Percentiles rank a stretch among this genome's conserved stretches.
These are phyloP conservation scores for Scolopax rusticola DNA, from an alignment of 2,797 vertebrate species.

Conservation along the genomic window DNA sequence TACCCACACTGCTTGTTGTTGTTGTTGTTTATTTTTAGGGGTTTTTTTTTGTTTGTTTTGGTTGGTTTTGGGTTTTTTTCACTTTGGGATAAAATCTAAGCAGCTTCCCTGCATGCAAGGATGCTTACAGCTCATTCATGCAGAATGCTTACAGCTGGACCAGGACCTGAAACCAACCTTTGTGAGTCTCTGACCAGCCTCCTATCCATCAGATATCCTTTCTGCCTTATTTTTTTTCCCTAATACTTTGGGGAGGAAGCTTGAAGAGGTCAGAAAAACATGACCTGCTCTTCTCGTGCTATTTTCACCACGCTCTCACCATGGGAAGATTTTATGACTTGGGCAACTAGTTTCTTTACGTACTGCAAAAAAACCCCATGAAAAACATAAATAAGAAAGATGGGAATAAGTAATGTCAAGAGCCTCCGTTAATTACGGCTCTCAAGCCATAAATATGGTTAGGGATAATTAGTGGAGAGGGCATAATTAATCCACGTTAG, in stretches of 20 bases:
- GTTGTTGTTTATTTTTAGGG: neutral
- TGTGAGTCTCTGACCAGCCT: neutral
- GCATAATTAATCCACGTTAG: neutral
- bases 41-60: neutral
- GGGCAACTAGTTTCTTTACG: neutral
- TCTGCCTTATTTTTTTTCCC: neutral
- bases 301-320: neutral
- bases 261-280: neutral
- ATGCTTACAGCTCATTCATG: neutral
- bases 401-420: neutral
- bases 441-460: neutral
- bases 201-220: neutral
- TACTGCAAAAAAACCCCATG: neutral
- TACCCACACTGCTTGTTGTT: neutral
- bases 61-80: too few species aligned
- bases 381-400: slow-evolving; percentile 1
- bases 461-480: slow-evolving; percentile 4
- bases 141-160: neutral
- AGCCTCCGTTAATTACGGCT: neutral
- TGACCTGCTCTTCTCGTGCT: neutral
- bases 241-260: neutral
- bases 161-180: neutral
- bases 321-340: neutral
- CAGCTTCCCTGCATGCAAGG: neutral
- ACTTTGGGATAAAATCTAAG: neutral